These are phyloP conservation scores for Phalanger gymnotis DNA, from an alignment of 2,797 vertebrate species.

Conservation along the genomic window DNA sequence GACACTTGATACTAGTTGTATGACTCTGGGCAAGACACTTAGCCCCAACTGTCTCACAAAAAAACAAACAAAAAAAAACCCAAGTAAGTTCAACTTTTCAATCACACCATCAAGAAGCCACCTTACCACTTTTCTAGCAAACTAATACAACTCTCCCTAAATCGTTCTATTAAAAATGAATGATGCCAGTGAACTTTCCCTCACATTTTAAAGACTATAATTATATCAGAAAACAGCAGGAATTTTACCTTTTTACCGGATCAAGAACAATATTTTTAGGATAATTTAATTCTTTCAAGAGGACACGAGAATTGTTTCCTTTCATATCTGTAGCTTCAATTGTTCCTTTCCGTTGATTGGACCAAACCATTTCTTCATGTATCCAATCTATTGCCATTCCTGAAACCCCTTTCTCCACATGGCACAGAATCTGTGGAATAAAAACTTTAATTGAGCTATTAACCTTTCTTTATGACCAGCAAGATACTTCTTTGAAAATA, in stretches of 20 bases:
- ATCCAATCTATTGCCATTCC: conserved; percentile 95
- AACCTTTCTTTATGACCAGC: conserved; percentile 14
- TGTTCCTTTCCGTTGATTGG: conserved; percentile 88
- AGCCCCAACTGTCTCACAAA: too few relatives aligned
- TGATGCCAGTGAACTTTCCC: not conserved
- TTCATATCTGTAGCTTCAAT: conserved; percentile 89
- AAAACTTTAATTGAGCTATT: conserved; percentile 48
- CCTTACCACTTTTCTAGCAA: not conserved
- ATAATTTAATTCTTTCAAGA: conserved; percentile 86
- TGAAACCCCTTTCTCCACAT: conserved; percentile 89
- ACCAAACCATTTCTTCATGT: conserved; percentile 90
- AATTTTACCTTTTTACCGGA: conserved; percentile 90
- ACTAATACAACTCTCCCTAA: not conserved
- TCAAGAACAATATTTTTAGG: conserved; percentile 89
- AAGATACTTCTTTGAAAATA: not conserved
- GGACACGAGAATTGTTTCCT: conserved; percentile 87
- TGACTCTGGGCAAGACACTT: too few relatives aligned
- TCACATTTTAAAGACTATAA: conserved; percentile 33
- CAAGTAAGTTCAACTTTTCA: not conserved
- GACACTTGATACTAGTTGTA: too few relatives aligned
- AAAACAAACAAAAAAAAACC: too few relatives aligned
- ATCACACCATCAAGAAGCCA: not conserved
- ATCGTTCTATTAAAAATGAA: not conserved
- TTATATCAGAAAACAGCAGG: conserved; percentile 33
- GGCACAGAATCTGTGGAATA: conserved; percentile 88